Conservation (phyloP, 2,888 invertebrate genomes). For the Lasioglossum vierecki region DNA sequence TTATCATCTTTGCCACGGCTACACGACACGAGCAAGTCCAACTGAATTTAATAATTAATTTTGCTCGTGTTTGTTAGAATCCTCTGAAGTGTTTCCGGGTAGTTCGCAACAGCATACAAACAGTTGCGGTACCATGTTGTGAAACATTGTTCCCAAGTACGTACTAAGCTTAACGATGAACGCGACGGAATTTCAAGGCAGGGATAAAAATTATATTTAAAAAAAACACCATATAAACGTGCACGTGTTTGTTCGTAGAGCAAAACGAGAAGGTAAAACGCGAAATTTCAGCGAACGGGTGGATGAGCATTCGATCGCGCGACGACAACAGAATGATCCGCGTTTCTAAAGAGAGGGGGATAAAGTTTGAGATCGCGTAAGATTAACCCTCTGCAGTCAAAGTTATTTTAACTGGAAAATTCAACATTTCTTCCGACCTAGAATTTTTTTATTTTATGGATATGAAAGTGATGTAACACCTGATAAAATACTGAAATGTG, state of each 20-base stretch:
- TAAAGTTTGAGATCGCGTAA: constrained; percentile 11
- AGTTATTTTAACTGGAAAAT: too few species aligned
- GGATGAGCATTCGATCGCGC: constrained; percentile 3
- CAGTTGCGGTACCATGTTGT: background rate
- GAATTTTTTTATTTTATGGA: too few species aligned
- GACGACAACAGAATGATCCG: constrained; percentile 11
- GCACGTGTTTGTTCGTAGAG: background rate
- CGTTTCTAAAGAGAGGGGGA: constrained; percentile 16
- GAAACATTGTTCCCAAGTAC: constrained; percentile 6
- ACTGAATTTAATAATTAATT: background rate
- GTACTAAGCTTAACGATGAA: constrained; percentile 14
- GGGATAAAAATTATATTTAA: background rate
- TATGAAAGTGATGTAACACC: too few species aligned
- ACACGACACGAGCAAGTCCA: background rate
- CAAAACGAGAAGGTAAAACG: background rate
- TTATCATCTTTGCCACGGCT: background rate
- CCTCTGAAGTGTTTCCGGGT: background rate
- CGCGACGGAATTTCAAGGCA: background rate
- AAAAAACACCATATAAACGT: background rate
- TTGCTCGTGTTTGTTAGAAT: background rate
- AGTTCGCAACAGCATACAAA: constrained; percentile 6
- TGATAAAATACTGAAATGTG: too few species aligned
- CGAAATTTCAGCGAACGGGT: background rate
- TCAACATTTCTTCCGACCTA: too few species aligned
- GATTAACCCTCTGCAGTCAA: background rate